Percentiles rank a stretch among this genome's conserved stretches.
Evolutionary conservation across 1,140 invertebrate genomes (phyloP).

Genomic region (Musca domestica): DNA sequence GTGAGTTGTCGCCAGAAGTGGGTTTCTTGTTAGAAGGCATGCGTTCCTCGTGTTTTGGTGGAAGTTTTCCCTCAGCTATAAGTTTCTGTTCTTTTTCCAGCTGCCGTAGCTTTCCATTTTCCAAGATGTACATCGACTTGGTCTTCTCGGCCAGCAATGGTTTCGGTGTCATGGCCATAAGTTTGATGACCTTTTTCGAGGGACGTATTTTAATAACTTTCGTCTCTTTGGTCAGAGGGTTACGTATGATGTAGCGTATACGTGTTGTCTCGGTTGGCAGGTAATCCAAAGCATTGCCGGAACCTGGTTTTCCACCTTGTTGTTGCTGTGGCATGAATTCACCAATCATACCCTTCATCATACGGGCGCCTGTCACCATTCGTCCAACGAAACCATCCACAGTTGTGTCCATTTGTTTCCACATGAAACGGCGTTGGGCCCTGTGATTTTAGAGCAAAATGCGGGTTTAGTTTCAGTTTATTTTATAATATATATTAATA

Average conservation of each 20-base stretch:
- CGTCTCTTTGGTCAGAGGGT: constrained; percentile 46
- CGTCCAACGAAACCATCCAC: constrained; percentile 41
- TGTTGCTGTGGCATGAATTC: constrained; percentile 35
- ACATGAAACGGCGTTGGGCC: constrained; percentile 49
- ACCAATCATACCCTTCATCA: constrained; percentile 41
- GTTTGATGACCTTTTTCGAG: constrained; percentile 42
- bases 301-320: not conserved
- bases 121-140: not conserved
- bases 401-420: constrained; percentile 48
- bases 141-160: not conserved
- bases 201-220: constrained; percentile 46
- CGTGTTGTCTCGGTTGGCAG: constrained; percentile 46
- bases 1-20: constrained; percentile 1
- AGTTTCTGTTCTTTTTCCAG: constrained; percentile 48
- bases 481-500: too few relatives aligned
- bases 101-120: constrained; percentile 31
- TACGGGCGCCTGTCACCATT: constrained; percentile 38
- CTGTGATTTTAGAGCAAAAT: too few relatives aligned
- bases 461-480: too few relatives aligned
- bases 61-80: constrained; percentile 43
- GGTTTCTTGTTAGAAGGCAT: not conserved
- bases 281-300: constrained; percentile 37
- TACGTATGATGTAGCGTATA: constrained; percentile 44
- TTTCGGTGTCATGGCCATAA: constrained; percentile 25
- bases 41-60: constrained; percentile 34